phyloP scores from a whole-genome alignment of 64 coral and sea anemone genomes.

The Montipora cactus region DNA sequence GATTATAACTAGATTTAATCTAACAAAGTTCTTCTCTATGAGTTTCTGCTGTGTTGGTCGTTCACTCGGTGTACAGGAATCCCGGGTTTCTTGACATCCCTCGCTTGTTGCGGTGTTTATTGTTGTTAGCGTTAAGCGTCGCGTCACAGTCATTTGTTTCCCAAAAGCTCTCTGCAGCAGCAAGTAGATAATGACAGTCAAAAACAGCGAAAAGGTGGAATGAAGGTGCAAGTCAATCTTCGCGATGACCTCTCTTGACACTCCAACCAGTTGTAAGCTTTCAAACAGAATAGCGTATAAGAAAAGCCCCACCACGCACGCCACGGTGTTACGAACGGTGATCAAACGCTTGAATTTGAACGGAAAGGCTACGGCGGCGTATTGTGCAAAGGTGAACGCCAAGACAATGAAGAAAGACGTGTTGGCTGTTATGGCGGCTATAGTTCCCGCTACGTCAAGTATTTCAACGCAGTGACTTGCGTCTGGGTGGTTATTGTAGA shows the following conservation, averaged over 20 bases:
- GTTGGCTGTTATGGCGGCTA: constrained; percentile 30
- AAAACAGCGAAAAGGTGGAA: constrained; percentile 56
- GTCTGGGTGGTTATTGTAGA: constrained; percentile 6
- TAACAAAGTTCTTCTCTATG: constrained; percentile 69
- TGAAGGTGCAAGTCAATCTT: constrained; percentile 72
- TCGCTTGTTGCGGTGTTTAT: background rate
- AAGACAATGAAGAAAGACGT: constrained; percentile 75
- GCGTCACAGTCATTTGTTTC: constrained; percentile 36
- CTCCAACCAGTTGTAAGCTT: constrained; percentile 1
- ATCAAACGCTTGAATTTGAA: constrained; percentile 61
- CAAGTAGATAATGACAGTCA: constrained; percentile 64
- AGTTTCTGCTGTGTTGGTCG: background rate
- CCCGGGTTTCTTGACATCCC: background rate
- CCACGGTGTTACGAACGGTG: constrained; percentile 17
- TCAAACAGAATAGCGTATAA: constrained; percentile 62
- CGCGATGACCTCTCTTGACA: constrained; percentile 29
- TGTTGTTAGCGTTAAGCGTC: background rate
- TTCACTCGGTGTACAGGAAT: background rate
- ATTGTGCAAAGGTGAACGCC: constrained; percentile 82
- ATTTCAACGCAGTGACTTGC: no score
- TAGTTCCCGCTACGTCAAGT: no score
- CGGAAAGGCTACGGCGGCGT: constrained; percentile 70
- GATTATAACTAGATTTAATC: constrained; percentile 81
- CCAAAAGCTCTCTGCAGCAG: constrained; percentile 64
- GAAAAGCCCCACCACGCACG: constrained; percentile 47